Evolutionary conservation across 2,888 invertebrate genomes (phyloP).

Genomic region (Hypsopygia costalis): DNA sequence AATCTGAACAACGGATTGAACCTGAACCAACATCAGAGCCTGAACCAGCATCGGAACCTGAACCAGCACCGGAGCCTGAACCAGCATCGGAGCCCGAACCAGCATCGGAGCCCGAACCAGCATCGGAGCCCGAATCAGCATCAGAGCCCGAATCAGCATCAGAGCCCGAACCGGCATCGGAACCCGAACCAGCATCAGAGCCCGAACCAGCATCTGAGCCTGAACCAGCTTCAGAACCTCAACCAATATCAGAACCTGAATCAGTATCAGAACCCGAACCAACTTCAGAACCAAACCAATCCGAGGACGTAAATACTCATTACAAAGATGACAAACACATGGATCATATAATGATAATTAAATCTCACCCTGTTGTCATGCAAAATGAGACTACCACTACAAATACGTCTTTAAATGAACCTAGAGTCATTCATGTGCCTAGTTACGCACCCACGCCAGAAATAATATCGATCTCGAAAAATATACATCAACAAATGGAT

Average conservation of each 20-base stretch:
- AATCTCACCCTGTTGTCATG: constrained; percentile 8
- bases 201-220: constrained; percentile 13
- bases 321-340: constrained; percentile 4
- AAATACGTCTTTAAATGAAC: constrained; percentile 40
- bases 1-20: constrained; percentile 16
- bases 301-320: background rate
- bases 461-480: constrained; percentile 40
- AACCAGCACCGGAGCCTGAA: background rate
- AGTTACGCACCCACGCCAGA: constrained; percentile 49
- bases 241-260: constrained; percentile 13
- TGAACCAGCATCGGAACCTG: constrained; percentile 6
- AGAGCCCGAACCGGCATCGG: no score
- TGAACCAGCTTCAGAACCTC: constrained; percentile 11
- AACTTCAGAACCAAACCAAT: background rate
- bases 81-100: background rate
- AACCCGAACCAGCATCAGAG: constrained; percentile 15
- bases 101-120: background rate
- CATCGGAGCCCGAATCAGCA: no score
- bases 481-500: constrained; percentile 19
- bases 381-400: constrained; percentile 31
- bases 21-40: constrained; percentile 13
- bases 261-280: constrained; percentile 1
- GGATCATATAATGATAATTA: constrained; percentile 1
- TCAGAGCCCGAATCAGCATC: background rate
- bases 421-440: constrained; percentile 41